A percentile compares a stretch with the other conserved stretches of the same genome.
These are phyloP conservation scores for Drosophila sp. DNA, from an alignment of 1,140 invertebrate genomes.

Conservation along the genomic window DNA sequence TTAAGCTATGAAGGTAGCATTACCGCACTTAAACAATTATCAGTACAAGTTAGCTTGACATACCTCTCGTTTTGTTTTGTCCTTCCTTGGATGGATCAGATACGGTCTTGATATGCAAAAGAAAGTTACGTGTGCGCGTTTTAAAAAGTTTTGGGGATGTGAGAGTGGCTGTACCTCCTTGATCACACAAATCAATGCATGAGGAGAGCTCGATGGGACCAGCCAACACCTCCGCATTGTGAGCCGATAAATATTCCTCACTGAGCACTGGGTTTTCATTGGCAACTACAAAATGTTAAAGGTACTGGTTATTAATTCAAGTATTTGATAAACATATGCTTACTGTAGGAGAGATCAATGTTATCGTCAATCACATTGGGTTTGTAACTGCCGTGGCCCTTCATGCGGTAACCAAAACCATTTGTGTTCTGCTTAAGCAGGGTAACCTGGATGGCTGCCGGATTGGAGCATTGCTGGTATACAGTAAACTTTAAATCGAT, in stretches of 20 bases:
- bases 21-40: too few relatives aligned
- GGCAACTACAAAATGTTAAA: constrained; percentile 56
- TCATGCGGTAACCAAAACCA: constrained; percentile 88
- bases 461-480: constrained; percentile 88
- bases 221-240: constrained; percentile 95
- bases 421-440: constrained; percentile 92
- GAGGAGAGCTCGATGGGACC: constrained; percentile 93
- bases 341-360: constrained; percentile 86
- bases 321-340: not conserved
- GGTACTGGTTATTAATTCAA: not conserved
- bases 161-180: constrained; percentile 92
- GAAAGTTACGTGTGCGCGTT: constrained; percentile 90
- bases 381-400: constrained; percentile 74
- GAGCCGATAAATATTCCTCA: constrained; percentile 92
- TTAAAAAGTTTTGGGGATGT: constrained; percentile 94
- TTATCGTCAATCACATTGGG: constrained; percentile 86
- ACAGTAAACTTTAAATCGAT: constrained; percentile 94
- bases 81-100: constrained; percentile 88
- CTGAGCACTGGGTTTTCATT: constrained; percentile 91
- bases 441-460: constrained; percentile 91
- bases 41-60: constrained; percentile 37
- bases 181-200: constrained; percentile 93
- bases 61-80: constrained; percentile 85
- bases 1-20: too few relatives aligned
- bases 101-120: constrained; percentile 94